Base-by-base conservation (phyloP, 2,888 invertebrate genomes). In the Argyresthia goedartella region DNA sequence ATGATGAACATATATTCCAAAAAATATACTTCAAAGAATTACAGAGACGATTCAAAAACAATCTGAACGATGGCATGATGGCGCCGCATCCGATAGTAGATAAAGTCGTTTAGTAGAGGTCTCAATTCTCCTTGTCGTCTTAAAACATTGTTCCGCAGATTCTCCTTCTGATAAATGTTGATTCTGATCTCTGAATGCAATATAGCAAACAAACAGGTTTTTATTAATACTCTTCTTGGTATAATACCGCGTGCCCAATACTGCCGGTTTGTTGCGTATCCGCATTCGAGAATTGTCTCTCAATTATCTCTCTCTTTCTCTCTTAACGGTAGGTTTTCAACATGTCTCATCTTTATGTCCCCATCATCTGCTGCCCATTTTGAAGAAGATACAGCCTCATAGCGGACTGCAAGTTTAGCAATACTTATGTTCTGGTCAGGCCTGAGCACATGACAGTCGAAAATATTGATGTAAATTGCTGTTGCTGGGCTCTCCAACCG, bases 331-430 rank as follows among this genome's bases (percentile, higher is more conserved):
- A 11, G 10, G 42, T 13, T 49, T 51, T 63, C 58, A 42, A 56
- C 47, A 1, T 57, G 57, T n/a, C 62, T 59, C 1, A 62, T 15
- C 45, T 64, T 60, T 1, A 1, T 47, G 51, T 63, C 61, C 7
- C 59, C 62, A 36, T 62, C 51, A 3, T 62, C 62, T 8, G 64
- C 59, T 0, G 14, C 34, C 60, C 61, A 62, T 13, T 47, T 15
- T 10, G 53, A 1, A 41, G 49, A 59, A 25, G 59, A 57, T 0
- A 63, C 54, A 0, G 57, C 60, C 57, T 66, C 63, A 55, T 25
- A 65, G 10, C 60, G 59, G 1, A 66, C 59, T 1, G 64, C 60
- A 56, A 65, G 66, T 60, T 65, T 63, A 0, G 62, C 64, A 0
- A 66, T 49, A 34, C 63, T 66, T 55, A 61, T 13, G 7, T 64